Conservation (phyloP, 2,113 vertebrate genomes). For the Nyctibius bracteatus region DNA sequence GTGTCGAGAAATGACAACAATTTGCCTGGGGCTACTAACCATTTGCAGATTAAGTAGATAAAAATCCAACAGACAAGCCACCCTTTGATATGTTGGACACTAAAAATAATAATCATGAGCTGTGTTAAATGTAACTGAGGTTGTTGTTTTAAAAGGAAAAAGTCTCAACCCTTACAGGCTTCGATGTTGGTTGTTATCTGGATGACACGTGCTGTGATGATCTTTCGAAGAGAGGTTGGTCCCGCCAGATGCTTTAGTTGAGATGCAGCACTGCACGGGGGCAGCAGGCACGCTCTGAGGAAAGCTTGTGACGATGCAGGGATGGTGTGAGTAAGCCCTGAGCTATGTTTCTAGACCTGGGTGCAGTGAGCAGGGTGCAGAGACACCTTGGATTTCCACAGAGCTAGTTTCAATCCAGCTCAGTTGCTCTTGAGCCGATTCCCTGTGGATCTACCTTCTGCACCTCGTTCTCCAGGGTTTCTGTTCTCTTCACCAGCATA, state of each 20-base stretch:
- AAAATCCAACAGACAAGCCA: background rate
- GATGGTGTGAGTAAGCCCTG: background rate
- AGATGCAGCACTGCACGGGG: rapidly evolving
- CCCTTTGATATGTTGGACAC: background rate
- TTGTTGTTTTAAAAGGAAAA: background rate
- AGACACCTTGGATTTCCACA: background rate
- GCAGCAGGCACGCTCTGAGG: background rate
- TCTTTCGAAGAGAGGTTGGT: background rate
- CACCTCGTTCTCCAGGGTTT: background rate
- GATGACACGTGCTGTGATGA: background rate
- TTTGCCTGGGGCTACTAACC: background rate
- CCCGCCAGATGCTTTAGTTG: background rate
- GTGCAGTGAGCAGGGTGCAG: background rate
- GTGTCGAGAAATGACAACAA: no score
- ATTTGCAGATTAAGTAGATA: background rate
- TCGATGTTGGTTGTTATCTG: background rate
- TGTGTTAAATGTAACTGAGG: background rate
- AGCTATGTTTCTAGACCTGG: background rate
- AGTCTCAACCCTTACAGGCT: background rate
- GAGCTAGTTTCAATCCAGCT: background rate
- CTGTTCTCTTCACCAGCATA: background rate
- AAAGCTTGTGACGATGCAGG: background rate
- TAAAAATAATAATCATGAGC: background rate
- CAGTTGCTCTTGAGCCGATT: background rate
- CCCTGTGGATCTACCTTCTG: background rate